Evolutionary conservation across 2,113 vertebrate species (phyloP), one percentile per base, ranked within the genome.

Genomic region (Gorsachius goisagi): DNA sequence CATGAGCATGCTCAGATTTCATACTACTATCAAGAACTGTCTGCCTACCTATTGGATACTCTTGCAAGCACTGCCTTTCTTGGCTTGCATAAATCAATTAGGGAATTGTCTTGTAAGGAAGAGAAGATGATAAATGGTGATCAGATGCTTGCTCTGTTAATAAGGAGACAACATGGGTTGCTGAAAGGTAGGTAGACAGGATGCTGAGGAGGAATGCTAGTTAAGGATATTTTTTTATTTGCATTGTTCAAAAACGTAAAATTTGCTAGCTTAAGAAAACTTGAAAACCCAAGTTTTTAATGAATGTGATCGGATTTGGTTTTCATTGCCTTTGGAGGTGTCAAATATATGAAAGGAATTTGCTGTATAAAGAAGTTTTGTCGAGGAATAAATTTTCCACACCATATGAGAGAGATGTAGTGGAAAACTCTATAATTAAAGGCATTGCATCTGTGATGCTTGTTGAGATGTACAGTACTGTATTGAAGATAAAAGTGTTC

Each of bases 351-450:
- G 33, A 39, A 55, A 71, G 15, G 32, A 63, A 71, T 23, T 90
- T 68, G 7, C 12, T 64, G 12, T 49, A 19, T 72, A 52, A 68
- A 73, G 20, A 62, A 41, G 16, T 39, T 79, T 79, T 15, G 12
- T 55, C 0, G 0, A 5, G 3, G 23, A 73, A 37, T 64, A 69
- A 21, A 11, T 82, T 86, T 92, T 72, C 11, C 15, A 44, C 15
- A 39, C 5, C 2, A 3, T 33, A 19, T 39, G 26, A 76, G 28
- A 75, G 10, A 32, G 16, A 56, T 39, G 10, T 68, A 47, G 11
- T 64, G 27, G 37, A 94, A 94, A 62, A 19, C 3, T 79, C 27
- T 52, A 1, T 56, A 81, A 63, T 33, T 71, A 27, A 78, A 78
- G 33, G 4, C 9, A 14, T 53, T 79, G 19, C 8, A 32, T 79